phyloP scores from a whole-genome alignment of 2,113 vertebrate species.

The Colistium nudipinnis region DNA sequence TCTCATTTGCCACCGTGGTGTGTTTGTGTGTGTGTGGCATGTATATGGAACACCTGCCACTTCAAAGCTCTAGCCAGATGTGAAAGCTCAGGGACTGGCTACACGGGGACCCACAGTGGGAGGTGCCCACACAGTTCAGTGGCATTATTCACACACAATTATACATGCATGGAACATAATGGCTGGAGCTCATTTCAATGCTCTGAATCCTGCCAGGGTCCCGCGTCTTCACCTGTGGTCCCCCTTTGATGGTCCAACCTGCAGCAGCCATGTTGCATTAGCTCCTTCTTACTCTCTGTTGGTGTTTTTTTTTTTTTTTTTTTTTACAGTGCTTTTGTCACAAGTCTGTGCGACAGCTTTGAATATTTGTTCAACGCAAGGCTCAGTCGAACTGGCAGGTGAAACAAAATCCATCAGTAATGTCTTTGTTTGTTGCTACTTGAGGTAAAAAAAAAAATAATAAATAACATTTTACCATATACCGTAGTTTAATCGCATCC shows the following conservation, averaged over 20 bases:
- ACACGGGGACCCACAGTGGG: conserved; percentile 55
- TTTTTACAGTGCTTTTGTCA: not conserved
- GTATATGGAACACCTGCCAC: conserved; percentile 73
- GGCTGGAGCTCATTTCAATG: conserved; percentile 37
- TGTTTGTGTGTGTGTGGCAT: conserved; percentile 13
- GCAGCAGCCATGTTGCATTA: conserved; percentile 3
- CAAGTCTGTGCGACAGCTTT: not conserved
- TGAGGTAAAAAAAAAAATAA: no score
- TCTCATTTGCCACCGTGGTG: conserved; percentile 16
- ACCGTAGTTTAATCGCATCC: no score
- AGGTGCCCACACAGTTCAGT: conserved; percentile 56
- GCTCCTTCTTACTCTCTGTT: not conserved
- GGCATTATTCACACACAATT: conserved; percentile 62
- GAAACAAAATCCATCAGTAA: not conserved
- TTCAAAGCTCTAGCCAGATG: conserved; percentile 73
- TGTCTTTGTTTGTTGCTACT: not conserved
- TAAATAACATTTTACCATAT: no score
- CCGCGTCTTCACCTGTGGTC: conserved; percentile 28
- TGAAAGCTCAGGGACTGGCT: conserved; percentile 51
- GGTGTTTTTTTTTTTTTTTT: not conserved
- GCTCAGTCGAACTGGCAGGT: not conserved
- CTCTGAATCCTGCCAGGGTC: conserved; percentile 16
- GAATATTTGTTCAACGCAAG: not conserved
- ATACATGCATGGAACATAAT: conserved; percentile 57
- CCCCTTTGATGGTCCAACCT: conserved; percentile 34